phyloP scores from a whole-genome alignment of 2,888 invertebrate genomes.

The Margaritifera margaritifera region DNA sequence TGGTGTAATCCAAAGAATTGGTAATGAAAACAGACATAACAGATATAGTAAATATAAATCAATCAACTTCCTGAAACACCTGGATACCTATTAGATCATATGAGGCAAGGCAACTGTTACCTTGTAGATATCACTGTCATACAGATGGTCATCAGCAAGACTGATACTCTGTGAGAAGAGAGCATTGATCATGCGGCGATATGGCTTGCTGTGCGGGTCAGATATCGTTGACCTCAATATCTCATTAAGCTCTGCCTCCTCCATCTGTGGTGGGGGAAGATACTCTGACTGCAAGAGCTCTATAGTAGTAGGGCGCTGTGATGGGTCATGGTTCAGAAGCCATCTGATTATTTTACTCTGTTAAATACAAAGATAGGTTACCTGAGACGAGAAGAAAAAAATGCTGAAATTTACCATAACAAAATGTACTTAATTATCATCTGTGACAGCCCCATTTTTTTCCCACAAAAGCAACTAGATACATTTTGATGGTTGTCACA shows the following conservation, averaged over 20 bases:
- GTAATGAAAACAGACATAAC: no score
- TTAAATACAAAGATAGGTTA: not conserved
- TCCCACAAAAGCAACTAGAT: no score
- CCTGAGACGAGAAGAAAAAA: not conserved
- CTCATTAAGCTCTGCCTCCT: slow-evolving; percentile 88
- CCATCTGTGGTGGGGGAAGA: slow-evolving; percentile 88
- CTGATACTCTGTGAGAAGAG: slow-evolving; percentile 76
- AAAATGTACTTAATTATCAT: not conserved
- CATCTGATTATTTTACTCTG: slow-evolving; percentile 75
- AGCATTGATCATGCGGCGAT: slow-evolving; percentile 77
- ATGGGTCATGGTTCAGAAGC: slow-evolving; percentile 89
- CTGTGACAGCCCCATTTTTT: not conserved
- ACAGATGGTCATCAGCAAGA: slow-evolving; percentile 85
- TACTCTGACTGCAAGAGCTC: slow-evolving; percentile 87
- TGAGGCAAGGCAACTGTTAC: slow-evolving; percentile 29
- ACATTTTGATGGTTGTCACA: no score
- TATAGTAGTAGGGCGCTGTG: slow-evolving; percentile 86
- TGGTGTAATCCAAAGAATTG: no score
- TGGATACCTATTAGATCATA: no score
- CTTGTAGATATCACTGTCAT: slow-evolving; percentile 79
- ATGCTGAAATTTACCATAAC: not conserved
- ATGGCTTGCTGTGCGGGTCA: slow-evolving; percentile 86
- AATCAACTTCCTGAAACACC: no score
- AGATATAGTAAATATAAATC: no score
- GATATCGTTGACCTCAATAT: slow-evolving; percentile 84